Conservation (phyloP, 2,797 vertebrate genomes). For the Hapalemur alaotrensis region DNA sequence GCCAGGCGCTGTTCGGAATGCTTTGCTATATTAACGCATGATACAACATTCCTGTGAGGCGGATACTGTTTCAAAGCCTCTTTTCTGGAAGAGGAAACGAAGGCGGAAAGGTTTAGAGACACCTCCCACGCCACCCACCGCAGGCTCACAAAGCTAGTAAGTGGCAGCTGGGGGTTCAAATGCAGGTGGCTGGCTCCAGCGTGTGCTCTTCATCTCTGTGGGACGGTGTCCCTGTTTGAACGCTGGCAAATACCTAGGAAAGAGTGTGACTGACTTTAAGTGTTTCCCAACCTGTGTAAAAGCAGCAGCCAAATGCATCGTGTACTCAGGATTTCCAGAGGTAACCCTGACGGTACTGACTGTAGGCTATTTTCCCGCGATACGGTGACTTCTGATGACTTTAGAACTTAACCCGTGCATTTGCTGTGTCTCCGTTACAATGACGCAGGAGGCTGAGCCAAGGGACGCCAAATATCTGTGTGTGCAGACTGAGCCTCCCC, state of each 20-base stretch:
- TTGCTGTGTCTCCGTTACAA: not conserved
- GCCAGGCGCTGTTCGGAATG: not conserved
- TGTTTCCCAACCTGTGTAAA: not conserved
- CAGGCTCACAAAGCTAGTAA: not conserved
- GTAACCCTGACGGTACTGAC: not conserved
- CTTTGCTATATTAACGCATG: not conserved
- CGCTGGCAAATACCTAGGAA: not conserved
- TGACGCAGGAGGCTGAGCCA: not conserved
- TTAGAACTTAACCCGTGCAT: not conserved
- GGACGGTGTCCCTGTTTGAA: not conserved
- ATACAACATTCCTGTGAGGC: not conserved
- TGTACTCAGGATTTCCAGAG: not conserved
- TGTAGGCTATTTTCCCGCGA: rapidly evolving
- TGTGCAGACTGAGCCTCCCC: not conserved
- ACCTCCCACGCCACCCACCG: too few relatives aligned
- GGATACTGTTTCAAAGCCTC: not conserved
- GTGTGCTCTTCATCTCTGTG: not conserved
- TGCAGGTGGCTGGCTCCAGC: not conserved
- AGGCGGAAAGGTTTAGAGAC: not conserved
- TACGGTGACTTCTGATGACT: not conserved
- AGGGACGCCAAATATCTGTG: not conserved
- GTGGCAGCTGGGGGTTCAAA: not conserved
- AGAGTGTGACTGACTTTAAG: not conserved
- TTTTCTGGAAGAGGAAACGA: not conserved
- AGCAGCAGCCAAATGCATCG: not conserved